A percentile compares a stretch with the other conserved stretches of the same genome.
These are phyloP conservation scores for Plodia interpunctella DNA, from an alignment of 1,140 invertebrate genomes.

Conservation along the genomic window DNA sequence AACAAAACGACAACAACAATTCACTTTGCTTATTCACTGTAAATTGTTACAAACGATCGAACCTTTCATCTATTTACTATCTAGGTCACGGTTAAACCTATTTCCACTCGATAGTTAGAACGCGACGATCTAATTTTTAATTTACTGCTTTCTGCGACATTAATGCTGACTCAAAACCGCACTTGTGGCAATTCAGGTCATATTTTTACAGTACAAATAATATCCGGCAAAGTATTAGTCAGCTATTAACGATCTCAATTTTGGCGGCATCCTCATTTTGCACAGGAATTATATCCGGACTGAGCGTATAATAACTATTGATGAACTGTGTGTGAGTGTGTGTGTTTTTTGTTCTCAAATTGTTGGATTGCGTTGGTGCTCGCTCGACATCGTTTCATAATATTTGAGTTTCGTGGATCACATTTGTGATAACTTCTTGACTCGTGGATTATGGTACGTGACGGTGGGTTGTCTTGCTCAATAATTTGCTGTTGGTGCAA, in stretches of 20 bases:
- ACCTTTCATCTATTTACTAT: constrained; percentile 4
- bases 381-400: not conserved
- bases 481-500: not conserved
- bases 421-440: not conserved
- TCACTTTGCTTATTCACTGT: not conserved
- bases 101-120: not conserved
- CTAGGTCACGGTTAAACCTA: constrained; percentile 2
- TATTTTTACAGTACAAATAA: not conserved
- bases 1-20: not conserved
- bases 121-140: not conserved
- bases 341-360: constrained; percentile 18
- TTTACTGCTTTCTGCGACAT: not conserved
- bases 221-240: not conserved
- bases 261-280: constrained; percentile 26
- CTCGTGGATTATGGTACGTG: not conserved
- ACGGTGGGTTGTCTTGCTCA: not conserved
- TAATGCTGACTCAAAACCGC: not conserved
- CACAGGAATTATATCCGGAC: constrained; percentile 19
- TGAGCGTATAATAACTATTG: constrained; percentile 23
- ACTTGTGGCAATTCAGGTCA: not conserved
- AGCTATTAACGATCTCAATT: constrained; percentile 3
- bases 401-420: not conserved
- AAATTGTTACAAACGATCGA: not conserved
- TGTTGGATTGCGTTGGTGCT: not conserved
- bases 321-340: constrained; percentile 17